Evolutionary conservation across 2,888 invertebrate genomes (phyloP).

Genomic region (Erebia palarica): DNA sequence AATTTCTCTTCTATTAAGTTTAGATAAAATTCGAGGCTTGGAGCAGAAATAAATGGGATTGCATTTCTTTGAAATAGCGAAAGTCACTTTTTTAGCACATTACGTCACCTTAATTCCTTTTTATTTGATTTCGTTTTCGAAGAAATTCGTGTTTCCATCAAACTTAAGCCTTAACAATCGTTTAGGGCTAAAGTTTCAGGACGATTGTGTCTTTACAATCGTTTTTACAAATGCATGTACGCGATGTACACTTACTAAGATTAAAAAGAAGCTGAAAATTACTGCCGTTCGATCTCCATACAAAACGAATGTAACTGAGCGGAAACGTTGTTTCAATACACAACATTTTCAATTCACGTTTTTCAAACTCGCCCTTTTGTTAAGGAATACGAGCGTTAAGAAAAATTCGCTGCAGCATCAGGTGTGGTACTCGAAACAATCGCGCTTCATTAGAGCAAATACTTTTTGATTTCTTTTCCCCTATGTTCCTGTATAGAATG

Average conservation of each 20-base stretch:
- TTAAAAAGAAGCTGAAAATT: conserved; percentile 19
- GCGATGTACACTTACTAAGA: conserved; percentile 16
- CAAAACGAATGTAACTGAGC: conserved; percentile 27
- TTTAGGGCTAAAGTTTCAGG: too few relatives aligned
- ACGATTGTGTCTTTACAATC: not conserved
- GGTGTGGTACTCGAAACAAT: conserved; percentile 54
- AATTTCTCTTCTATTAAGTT: not conserved
- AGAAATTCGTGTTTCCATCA: not conserved
- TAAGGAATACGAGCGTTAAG: conserved; percentile 41
- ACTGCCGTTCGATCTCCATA: conserved; percentile 23
- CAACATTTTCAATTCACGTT: conserved; percentile 37
- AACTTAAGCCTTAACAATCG: not conserved
- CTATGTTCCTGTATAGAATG: conserved; percentile 32
- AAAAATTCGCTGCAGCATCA: conserved; percentile 47
- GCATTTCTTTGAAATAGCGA: not conserved
- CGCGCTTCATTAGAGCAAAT: conserved; percentile 54
- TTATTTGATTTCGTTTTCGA: not conserved
- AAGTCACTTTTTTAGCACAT: not conserved
- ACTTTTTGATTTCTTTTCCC: conserved; percentile 42
- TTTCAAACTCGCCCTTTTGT: conserved; percentile 31
- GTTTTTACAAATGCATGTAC: not conserved
- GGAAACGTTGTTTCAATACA: conserved; percentile 31
- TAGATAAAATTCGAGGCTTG: not conserved
- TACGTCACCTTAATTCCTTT: not conserved
- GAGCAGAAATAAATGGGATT: not conserved